Evolutionary conservation across 2,797 vertebrate species (phyloP).

Genomic region (Syngnathus rostellatus): DNA sequence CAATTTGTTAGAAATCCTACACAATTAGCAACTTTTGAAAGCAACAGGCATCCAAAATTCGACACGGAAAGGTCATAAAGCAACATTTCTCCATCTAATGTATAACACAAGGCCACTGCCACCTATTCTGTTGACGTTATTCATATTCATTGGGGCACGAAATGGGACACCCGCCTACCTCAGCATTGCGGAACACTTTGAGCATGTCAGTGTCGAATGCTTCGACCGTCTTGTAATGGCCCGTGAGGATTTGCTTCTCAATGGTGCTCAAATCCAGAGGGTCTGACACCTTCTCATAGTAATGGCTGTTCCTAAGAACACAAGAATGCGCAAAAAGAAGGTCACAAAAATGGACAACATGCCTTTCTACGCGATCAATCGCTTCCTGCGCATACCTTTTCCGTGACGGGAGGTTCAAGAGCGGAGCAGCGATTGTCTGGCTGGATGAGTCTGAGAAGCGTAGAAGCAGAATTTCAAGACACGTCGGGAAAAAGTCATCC

Average conservation of each 20-base stretch:
- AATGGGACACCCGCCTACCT: conserved; percentile 73
- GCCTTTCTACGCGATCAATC: not conserved
- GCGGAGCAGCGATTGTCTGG: conserved; percentile 85
- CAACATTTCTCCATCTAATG: not conserved
- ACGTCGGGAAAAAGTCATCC: no score
- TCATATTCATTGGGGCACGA: conserved; percentile 4
- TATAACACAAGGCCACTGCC: conserved; percentile 2
- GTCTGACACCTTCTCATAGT: conserved; percentile 94
- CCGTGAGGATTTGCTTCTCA: conserved; percentile 92
- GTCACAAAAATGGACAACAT: not conserved
- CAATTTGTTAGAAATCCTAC: not conserved
- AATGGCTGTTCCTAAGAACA: conserved; percentile 82
- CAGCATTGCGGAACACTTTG: conserved; percentile 93
- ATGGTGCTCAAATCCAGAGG: conserved; percentile 90
- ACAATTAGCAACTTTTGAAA: not conserved
- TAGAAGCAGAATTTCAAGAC: conserved; percentile 3
- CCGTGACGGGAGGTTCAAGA: conserved; percentile 88
- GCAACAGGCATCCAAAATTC: not conserved
- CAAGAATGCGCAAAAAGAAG: not conserved
- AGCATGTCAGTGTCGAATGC: conserved; percentile 95
- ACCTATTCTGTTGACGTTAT: not conserved
- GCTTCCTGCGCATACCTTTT: conserved; percentile 79
- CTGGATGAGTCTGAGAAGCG: conserved; percentile 79
- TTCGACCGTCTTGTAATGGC: conserved; percentile 92
- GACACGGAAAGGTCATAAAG: not conserved